These are phyloP conservation scores for Rattus rattus DNA, from an alignment of 2,113 vertebrate genomes.

Conservation along the genomic window DNA sequence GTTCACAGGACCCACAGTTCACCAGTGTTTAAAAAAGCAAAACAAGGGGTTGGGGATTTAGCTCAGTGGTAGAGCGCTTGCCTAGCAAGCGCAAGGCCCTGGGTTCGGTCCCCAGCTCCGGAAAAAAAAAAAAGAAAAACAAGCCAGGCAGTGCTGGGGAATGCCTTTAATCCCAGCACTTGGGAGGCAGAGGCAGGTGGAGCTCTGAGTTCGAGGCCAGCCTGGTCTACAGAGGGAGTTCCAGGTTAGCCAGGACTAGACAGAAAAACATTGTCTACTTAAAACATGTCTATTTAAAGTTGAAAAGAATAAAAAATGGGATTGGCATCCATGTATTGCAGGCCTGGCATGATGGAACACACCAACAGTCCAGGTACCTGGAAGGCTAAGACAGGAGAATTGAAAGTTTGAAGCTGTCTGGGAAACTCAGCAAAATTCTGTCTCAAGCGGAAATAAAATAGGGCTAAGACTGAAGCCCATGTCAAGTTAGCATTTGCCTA, in stretches of 20 bases:
- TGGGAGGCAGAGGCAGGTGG: not conserved
- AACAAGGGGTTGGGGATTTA: no score
- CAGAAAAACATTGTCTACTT: not conserved
- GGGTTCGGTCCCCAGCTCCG: no score
- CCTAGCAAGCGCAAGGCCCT: no score
- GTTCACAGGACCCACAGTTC: not conserved
- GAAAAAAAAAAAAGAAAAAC: not conserved
- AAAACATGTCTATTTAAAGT: not conserved
- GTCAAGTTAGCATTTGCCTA: not conserved
- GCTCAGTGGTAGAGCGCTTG: no score
- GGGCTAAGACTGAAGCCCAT: not conserved
- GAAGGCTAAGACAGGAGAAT: not conserved
- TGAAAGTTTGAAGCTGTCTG: not conserved
- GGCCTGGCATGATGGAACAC: not conserved
- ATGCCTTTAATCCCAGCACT: not conserved
- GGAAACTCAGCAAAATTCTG: not conserved
- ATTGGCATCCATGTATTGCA: not conserved
- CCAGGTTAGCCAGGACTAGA: not conserved
- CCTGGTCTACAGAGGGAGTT: not conserved
- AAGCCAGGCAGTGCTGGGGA: not conserved
- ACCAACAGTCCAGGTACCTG: not conserved
- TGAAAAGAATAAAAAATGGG: not conserved
- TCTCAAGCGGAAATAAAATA: not conserved
- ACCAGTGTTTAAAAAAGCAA: not conserved
- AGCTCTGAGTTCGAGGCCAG: not conserved